phyloP scores from a whole-genome alignment of 2,888 invertebrate genomes.

The Galeopsomyia nigrocyanea region DNA sequence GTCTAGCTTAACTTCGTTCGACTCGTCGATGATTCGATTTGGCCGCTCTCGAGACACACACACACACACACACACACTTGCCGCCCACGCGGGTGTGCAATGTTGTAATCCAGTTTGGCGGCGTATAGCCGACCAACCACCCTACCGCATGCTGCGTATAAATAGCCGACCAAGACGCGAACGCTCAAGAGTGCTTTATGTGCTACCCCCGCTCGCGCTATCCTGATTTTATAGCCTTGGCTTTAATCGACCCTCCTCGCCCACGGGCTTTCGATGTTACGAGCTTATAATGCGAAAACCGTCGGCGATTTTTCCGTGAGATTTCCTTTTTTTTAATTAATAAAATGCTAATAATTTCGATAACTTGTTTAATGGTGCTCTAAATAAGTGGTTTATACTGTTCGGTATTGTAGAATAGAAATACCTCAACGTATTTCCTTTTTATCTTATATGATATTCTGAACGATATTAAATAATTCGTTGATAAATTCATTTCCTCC shows the following conservation, averaged over 20 bases:
- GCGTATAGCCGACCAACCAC: constrained; percentile 20
- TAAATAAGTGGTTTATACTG: no score
- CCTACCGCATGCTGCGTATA: constrained; percentile 4
- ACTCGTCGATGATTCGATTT: constrained; percentile 65
- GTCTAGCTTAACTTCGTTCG: constrained; percentile 58
- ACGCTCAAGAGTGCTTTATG: constrained; percentile 19
- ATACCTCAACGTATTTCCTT: no score
- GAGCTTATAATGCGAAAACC: constrained; percentile 21
- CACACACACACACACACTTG: not conserved
- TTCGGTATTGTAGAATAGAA: no score
- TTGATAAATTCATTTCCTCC: no score
- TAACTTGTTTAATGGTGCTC: no score
- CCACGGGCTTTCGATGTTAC: not conserved
- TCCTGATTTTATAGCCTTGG: constrained; percentile 7
- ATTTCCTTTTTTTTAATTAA: no score
- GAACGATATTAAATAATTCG: no score
- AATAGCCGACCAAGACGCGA: constrained; percentile 4
- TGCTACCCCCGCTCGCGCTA: not conserved
- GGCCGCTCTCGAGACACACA: constrained; percentile 51
- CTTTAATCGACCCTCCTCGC: not conserved
- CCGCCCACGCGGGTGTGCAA: not conserved
- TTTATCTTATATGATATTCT: no score
- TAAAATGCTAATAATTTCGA: no score
- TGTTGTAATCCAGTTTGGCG: constrained; percentile 64
- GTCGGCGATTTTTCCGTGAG: no score